A percentile compares a stretch with the other conserved stretches of the same genome.
Evolutionary conservation across 2,113 vertebrate species (phyloP).

Genomic region (Polyodon spathula): DNA sequence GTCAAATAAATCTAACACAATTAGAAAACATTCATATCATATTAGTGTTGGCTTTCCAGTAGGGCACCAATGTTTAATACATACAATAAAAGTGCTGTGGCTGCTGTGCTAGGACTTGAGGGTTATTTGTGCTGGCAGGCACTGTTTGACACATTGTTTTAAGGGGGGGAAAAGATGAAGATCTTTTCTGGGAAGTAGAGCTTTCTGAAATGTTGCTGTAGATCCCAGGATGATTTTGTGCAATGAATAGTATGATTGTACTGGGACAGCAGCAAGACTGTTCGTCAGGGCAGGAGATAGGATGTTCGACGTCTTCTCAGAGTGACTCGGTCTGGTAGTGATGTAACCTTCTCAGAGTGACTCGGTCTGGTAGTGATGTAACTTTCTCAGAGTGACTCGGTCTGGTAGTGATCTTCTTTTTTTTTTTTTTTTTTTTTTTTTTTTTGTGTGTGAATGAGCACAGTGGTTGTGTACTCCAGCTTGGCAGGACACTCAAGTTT

Average conservation of each 20-base stretch:
- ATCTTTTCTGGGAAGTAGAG: not conserved
- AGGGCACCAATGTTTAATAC: too few relatives aligned
- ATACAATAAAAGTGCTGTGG: conserved; percentile 18
- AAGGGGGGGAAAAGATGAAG: conserved; percentile 2
- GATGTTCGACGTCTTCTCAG: conserved; percentile 16
- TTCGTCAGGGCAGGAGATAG: conserved; percentile 11
- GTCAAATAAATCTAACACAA: too few relatives aligned
- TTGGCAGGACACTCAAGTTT: conserved; percentile 18
- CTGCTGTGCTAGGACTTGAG: too few relatives aligned
- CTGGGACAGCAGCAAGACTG: conserved; percentile 8
- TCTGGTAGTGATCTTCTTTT: conserved; percentile 15
- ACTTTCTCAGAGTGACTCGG: conserved; percentile 14
- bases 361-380: conserved; percentile 23
- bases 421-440: conserved; percentile 15
- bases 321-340: conserved; percentile 16
- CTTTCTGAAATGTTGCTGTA: not conserved
- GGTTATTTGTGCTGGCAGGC: too few relatives aligned
- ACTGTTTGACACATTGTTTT: conserved; percentile 2
- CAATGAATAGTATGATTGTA: conserved; percentile 28
- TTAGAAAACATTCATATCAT: too few relatives aligned
- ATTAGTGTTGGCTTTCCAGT: too few relatives aligned
- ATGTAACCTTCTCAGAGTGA: conserved; percentile 22
- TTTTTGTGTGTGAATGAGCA: conserved; percentile 28
- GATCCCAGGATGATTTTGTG: not conserved
- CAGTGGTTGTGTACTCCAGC: conserved; percentile 26